A percentile compares a stretch with the other conserved stretches of the same genome.
Evolutionary conservation across 2,797 vertebrate genomes (phyloP).

Genomic region (Gorsachius magnificus): DNA sequence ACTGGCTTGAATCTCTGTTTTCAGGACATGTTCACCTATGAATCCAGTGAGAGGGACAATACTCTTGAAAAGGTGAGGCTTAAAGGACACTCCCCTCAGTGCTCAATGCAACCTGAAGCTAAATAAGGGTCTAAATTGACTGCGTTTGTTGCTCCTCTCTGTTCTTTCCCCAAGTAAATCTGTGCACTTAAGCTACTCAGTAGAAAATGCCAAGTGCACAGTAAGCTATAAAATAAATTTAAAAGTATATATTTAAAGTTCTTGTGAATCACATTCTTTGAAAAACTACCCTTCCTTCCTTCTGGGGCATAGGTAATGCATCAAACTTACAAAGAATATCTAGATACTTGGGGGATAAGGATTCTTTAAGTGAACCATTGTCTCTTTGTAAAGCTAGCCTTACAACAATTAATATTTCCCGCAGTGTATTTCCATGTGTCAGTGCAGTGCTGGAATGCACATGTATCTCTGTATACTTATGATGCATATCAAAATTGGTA

Average conservation of each 20-base stretch:
- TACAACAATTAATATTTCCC: background rate
- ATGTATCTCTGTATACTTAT: background rate
- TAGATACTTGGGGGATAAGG: background rate
- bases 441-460: background rate
- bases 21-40: background rate
- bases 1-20: background rate
- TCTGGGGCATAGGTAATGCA: background rate
- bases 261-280: background rate
- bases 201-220: background rate
- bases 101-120: background rate
- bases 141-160: background rate
- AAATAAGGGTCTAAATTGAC: background rate
- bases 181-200: background rate
- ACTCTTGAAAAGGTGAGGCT: background rate
- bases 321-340: background rate
- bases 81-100: background rate
- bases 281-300: background rate
- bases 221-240: background rate
- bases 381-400: background rate
- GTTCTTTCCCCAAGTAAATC: background rate
- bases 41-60: background rate
- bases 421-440: background rate
- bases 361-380: background rate
- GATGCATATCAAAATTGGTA: background rate
- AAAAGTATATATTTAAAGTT: background rate